phyloP scores from a whole-genome alignment of 1,140 invertebrate species.

The Drosophila murphyi region DNA sequence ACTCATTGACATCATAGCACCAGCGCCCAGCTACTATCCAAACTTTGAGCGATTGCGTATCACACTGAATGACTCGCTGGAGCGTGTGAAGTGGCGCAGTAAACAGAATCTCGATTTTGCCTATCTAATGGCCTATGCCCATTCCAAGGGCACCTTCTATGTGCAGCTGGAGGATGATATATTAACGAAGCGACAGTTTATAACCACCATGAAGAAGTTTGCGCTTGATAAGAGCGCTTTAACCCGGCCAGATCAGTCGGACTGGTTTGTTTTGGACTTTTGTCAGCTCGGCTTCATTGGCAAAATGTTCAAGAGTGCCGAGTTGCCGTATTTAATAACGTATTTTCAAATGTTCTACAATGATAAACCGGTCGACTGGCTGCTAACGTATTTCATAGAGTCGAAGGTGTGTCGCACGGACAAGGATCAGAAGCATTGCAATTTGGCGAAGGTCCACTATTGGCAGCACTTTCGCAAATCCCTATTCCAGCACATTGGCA shows the following conservation, averaged over 20 bases:
- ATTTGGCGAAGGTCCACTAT: conserved; percentile 90
- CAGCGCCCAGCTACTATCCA: conserved; percentile 94
- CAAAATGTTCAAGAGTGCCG: conserved; percentile 96
- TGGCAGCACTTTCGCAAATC: conserved; percentile 96
- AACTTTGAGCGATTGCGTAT: conserved; percentile 91
- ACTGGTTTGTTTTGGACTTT: conserved; percentile 97
- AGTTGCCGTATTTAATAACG: conserved; percentile 94
- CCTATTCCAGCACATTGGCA: conserved; percentile 98
- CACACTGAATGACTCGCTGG: conserved; percentile 94
- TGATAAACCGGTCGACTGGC: conserved; percentile 98
- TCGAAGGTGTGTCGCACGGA: conserved; percentile 96
- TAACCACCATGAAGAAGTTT: conserved; percentile 94
- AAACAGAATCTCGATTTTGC: conserved; percentile 99
- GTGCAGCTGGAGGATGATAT: conserved; percentile 98
- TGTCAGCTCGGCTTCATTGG: conserved; percentile 97
- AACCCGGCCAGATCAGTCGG: conserved; percentile 86
- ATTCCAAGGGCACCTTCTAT: conserved; percentile 91
- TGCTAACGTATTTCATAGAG: conserved; percentile 95
- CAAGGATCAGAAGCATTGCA: conserved; percentile 95
- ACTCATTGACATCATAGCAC: conserved; percentile 95
- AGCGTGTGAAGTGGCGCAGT: conserved; percentile 96
- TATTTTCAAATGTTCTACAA: conserved; percentile 95
- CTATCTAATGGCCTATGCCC: conserved; percentile 97
- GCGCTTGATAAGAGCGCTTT: conserved; percentile 91
- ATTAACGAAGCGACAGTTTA: conserved; percentile 93